Percentiles rank a stretch among this genome's conserved stretches.
These are phyloP conservation scores for Xenops minutus DNA, from an alignment of 2,797 vertebrate genomes.

Conservation along the genomic window DNA sequence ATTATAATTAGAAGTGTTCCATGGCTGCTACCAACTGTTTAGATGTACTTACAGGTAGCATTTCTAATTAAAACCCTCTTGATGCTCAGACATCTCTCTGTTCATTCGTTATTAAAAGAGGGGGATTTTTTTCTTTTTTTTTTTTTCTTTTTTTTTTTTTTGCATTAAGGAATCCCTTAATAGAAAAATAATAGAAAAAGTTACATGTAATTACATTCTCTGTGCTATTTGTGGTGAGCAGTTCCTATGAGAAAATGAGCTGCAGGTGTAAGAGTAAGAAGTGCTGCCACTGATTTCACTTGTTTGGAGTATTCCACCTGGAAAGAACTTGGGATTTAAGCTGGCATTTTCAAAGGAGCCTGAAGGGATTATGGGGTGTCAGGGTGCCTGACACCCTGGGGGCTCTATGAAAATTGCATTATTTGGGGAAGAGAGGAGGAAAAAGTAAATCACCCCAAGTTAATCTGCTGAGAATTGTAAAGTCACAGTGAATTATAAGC, in stretches of 20 bases:
- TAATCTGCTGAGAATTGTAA: background rate
- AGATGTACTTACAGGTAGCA: conserved; percentile 70
- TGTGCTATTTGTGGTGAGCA: conserved; percentile 29
- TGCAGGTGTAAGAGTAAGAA: conserved; percentile 22
- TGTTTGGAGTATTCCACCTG: background rate
- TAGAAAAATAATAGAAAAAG: conserved; percentile 65
- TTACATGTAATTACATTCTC: conserved; percentile 55
- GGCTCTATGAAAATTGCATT: background rate
- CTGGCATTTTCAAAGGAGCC: background rate
- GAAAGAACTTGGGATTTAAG: background rate
- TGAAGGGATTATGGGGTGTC: background rate
- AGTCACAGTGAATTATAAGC: background rate
- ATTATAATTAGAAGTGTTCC: conserved; percentile 71
- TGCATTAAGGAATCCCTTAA: conserved; percentile 55
- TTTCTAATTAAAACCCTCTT: conserved; percentile 71
- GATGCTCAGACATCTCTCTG: conserved; percentile 50
- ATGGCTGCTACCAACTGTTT: conserved; percentile 65
- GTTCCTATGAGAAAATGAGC: conserved; percentile 42
- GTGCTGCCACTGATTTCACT: background rate
- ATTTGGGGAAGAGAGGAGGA: background rate
- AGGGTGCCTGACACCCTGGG: background rate
- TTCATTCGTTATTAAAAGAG: conserved; percentile 51
- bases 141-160: background rate
- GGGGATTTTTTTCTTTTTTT: background rate
- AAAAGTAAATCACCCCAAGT: background rate